phyloP scores from a whole-genome alignment of 2,888 invertebrate genomes.

The Pterostichus niger region DNA sequence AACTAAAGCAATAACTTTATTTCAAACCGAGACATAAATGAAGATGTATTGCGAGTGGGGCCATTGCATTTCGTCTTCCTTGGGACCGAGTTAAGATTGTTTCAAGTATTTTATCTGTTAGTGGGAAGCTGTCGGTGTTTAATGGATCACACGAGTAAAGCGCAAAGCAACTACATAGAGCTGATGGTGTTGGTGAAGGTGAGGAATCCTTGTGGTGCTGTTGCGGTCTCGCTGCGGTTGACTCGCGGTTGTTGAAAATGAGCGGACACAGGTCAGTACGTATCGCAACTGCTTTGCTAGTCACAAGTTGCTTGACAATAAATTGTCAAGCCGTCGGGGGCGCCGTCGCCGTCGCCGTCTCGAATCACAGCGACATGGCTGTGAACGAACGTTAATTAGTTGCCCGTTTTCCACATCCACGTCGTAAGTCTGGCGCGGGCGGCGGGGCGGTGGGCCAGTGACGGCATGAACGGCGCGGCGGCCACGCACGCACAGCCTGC shows the following conservation, averaged over 20 bases:
- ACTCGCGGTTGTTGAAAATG: background rate
- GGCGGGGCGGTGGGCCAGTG: background rate
- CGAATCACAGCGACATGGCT: constrained; percentile 9
- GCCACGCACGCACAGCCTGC: background rate
- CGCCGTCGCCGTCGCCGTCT: background rate
- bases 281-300: background rate
- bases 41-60: constrained; percentile 74
- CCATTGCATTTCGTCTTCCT: constrained; percentile 73
- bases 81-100: constrained; percentile 73
- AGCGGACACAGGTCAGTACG: background rate
- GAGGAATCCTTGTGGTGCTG: constrained; percentile 5
- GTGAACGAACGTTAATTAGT: constrained; percentile 21
- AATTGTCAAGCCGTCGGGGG: too few relatives aligned
- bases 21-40: constrained; percentile 76
- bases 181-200: background rate
- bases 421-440: constrained; percentile 20
- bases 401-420: constrained; percentile 17
- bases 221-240: background rate
- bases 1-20: constrained; percentile 76
- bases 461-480: constrained; percentile 14
- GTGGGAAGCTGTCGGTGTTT: constrained; percentile 36
- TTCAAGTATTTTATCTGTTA: constrained; percentile 73
- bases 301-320: background rate
- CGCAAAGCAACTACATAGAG: background rate
- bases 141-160: constrained; percentile 41